A percentile compares a stretch with the other conserved stretches of the same genome.
These are phyloP conservation scores for Myxocyprinus asiaticus DNA, from an alignment of 2,113 vertebrate species.

Conservation along the genomic window DNA sequence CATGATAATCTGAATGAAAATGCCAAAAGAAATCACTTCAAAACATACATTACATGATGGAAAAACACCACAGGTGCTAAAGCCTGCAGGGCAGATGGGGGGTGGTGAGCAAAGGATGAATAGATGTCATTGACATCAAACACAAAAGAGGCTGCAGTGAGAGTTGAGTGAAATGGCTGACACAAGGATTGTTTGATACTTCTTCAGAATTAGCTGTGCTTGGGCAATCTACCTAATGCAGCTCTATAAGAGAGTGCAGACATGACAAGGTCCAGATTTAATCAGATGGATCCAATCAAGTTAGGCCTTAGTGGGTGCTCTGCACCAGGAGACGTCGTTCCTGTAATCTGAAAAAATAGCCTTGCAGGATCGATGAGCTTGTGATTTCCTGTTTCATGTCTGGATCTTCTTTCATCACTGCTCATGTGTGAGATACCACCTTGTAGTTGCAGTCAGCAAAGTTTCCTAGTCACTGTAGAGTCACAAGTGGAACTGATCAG, in stretches of 20 bases:
- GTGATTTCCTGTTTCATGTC: constrained; percentile 5
- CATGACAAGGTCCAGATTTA: constrained; percentile 38
- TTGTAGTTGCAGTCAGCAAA: too few relatives aligned
- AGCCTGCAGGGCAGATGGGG: constrained; percentile 39
- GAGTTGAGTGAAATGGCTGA: constrained; percentile 58
- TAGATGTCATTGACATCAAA: constrained; percentile 47
- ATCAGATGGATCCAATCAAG: constrained; percentile 40
- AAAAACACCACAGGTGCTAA: constrained; percentile 52
- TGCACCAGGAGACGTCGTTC: not conserved
- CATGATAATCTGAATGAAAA: constrained; percentile 9
- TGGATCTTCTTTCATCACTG: not conserved
- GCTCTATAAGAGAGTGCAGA: not conserved
- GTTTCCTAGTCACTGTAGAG: too few relatives aligned
- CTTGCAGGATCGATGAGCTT: not conserved
- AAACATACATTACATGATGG: constrained; percentile 29
- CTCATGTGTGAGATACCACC: too few relatives aligned
- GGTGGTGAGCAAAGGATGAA: constrained; percentile 3
- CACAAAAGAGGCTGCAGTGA: constrained; percentile 17
- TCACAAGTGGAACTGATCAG: not conserved
- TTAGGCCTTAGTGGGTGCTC: constrained; percentile 15
- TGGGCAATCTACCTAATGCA: constrained; percentile 29
- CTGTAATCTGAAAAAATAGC: constrained; percentile 10
- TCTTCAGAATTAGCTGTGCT: constrained; percentile 26
- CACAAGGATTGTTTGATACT: constrained; percentile 38
- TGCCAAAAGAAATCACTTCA: constrained; percentile 13